Base-by-base conservation (phyloP, 2,888 invertebrate species). In the Strigamia maritima region DNA sequence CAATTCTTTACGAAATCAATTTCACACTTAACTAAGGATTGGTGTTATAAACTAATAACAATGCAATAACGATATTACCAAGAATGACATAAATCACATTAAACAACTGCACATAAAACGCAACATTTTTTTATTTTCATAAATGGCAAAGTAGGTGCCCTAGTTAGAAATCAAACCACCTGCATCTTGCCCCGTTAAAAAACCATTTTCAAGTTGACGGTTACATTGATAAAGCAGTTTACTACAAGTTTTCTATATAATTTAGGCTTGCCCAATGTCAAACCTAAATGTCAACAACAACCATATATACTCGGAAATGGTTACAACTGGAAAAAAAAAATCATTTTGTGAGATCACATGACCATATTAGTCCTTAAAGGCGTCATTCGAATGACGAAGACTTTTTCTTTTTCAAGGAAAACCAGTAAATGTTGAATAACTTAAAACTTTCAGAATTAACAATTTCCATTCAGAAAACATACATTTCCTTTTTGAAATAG, bases 151-250 rank as follows among this genome's bases (percentile, higher is more conserved):
- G 70, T 70, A 70, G 70, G 70, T 70, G 70, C 70, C 70, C 70
- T 26, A 70, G 28, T 70, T 70, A 4, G 70, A 70, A 70, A 70
- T 70, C 70, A 70, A 70, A 70, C 70, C 70, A 28, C n/a, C n/a
- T n/a, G n/a, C 28, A 70, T 28, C 70, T 70, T 10, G 28, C 28
- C 70, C 70, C 24, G 70, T 26, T 70, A 14, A 70, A 49, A 49
- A 70, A 28, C n/a, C 28, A 14, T 70, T 70, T 70, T 70, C 70
- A 70, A 70, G 70, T 70, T 70, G 70, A 70, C 70, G 70, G 70
- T 70, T 70, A 70, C 28, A 10, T 70, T 70, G n/a, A 70, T 70
- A 70, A 28, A 70, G 16, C 26, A 16, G 28, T 28, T 28, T 70
- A 16, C 16, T 12, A 26, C 28, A 6, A 28, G 14, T 49, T 49